A percentile compares a stretch with the other conserved stretches of the same genome.
Conservation (phyloP, 2,113 vertebrate species). For the Zeus faber region DNA sequence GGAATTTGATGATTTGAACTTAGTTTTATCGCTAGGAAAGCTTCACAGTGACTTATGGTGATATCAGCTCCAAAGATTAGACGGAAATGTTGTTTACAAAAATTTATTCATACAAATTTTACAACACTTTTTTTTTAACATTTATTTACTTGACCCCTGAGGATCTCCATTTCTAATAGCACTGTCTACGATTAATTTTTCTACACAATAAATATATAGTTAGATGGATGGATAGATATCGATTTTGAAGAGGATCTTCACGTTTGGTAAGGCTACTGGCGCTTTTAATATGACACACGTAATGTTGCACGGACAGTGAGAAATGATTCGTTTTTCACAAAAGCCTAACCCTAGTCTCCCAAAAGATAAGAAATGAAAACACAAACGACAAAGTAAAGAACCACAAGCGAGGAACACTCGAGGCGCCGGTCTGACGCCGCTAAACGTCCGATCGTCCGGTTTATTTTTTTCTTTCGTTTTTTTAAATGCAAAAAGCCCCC, state of each 20-base stretch:
- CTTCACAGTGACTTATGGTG: conserved; percentile 23
- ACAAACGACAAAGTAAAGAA: conserved; percentile 59
- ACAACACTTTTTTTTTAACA: conserved; percentile 89
- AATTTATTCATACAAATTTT: conserved; percentile 99
- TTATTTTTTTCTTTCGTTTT: no score
- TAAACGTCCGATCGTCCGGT: conserved; percentile 72
- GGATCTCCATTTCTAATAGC: conserved; percentile 81
- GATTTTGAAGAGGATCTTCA: conserved; percentile 81
- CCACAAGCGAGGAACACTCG: conserved; percentile 60
- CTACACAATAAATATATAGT: conserved; percentile 88
- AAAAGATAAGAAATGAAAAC: conserved; percentile 31
- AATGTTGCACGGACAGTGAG: conserved; percentile 79
- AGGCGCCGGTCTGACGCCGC: conserved; percentile 73
- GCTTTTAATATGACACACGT: conserved; percentile 80
- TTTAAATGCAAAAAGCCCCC: conserved; percentile 76
- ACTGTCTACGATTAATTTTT: conserved; percentile 77
- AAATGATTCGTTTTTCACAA: conserved; percentile 78
- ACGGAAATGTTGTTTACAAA: conserved; percentile 97
- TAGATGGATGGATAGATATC: conserved; percentile 62
- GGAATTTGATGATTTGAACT: background rate
- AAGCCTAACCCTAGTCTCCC: conserved; percentile 69
- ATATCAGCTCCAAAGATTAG: conserved; percentile 86
- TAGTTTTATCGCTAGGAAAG: background rate
- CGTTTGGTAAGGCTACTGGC: conserved; percentile 93
- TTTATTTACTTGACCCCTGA: conserved; percentile 87